Percentiles rank a stretch among this genome's conserved stretches.
phyloP scores from a whole-genome alignment of 2,797 vertebrate genomes.

The Synanceia verrucosa region DNA sequence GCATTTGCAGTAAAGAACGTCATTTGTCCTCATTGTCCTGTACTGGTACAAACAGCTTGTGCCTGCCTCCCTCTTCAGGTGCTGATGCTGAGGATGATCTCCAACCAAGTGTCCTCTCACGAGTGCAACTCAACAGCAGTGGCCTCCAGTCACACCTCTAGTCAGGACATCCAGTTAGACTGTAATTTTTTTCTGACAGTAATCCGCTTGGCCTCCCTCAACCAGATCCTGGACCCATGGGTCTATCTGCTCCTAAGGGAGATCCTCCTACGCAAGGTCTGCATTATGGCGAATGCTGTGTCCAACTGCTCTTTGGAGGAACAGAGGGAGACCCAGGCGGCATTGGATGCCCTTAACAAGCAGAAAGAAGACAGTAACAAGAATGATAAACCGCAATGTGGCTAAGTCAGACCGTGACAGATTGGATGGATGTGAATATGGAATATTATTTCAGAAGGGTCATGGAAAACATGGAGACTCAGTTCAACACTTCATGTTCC shows the following conservation, averaged over 20 bases:
- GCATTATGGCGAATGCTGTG: slow-evolving; percentile 90
- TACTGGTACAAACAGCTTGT: background rate
- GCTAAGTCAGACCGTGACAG: slow-evolving; percentile 4
- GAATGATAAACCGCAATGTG: slow-evolving; percentile 59
- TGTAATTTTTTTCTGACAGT: slow-evolving; percentile 91
- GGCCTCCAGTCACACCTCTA: background rate
- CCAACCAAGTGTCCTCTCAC: slow-evolving; percentile 84
- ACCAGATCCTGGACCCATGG: slow-evolving; percentile 99
- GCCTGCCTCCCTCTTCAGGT: slow-evolving; percentile 77
- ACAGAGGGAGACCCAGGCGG: slow-evolving; percentile 76
- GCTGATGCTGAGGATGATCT: slow-evolving; percentile 92
- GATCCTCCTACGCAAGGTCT: slow-evolving; percentile 92
- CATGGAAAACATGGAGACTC: background rate
- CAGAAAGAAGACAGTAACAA: slow-evolving; percentile 58
- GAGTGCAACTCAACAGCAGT: slow-evolving; percentile 74
- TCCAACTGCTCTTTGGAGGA: slow-evolving; percentile 86
- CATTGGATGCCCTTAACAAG: slow-evolving; percentile 71
- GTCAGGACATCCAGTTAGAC: slow-evolving; percentile 75
- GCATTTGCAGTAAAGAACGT: background rate
- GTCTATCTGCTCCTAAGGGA: slow-evolving; percentile 95
- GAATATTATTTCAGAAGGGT: slow-evolving; percentile 6
- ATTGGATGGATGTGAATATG: slow-evolving; percentile 9
- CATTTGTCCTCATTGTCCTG: background rate
- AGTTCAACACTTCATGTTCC: background rate
- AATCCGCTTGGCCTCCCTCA: slow-evolving; percentile 94